Base-by-base conservation (phyloP, 2,113 vertebrate species). In the Calyptommatus sinebrachiatus region DNA sequence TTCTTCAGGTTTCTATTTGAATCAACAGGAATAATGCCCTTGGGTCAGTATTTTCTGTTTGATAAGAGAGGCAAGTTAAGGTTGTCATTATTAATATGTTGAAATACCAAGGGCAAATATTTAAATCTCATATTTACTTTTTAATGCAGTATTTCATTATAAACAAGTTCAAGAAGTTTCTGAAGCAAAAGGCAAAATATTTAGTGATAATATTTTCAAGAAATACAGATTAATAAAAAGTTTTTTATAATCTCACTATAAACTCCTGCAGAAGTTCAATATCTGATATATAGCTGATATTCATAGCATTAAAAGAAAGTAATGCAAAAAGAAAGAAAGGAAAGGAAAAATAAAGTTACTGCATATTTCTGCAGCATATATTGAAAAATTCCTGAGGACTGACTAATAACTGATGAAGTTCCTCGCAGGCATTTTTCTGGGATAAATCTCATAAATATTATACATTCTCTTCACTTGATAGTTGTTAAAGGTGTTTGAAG, bases 281-380 rank as follows among this genome's bases (percentile, higher is more conserved):
- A 41, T 61, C 53, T 80, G 76, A 53, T 14, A 11, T 85, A 21
- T 81, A 0, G 0, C 68, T 68, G 66, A 0, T 69, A 77, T 77
- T 65, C 67, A 75, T 9, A 82, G 12, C 77, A 50, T 85, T 84
- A 78, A 70, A 86, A 82, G 16, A 20, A 35, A 60, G 60, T 80
- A 20, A 10, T 8, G 20, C 22, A 65, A 29, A 60, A 18, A 29
- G 67, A 61, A 62, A 62, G 62, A 65, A 65, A 70, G 21, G 80
- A 35, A 60, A 18, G n/a, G 67, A 46, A 62, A 61, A 69, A 72
- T 48, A 69, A 20, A 80, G 35, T 5, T 57, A 12, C 14, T 78
- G 45, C 24, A 73, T 78, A 1, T 78, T 88, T 87, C 72, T 85
- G 76, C 66, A 87, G 82, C 80, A 91, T 85, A 83, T 88, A 86